phyloP scores from a whole-genome alignment of 2,113 vertebrate species.

The Australoheros scitulus region DNA sequence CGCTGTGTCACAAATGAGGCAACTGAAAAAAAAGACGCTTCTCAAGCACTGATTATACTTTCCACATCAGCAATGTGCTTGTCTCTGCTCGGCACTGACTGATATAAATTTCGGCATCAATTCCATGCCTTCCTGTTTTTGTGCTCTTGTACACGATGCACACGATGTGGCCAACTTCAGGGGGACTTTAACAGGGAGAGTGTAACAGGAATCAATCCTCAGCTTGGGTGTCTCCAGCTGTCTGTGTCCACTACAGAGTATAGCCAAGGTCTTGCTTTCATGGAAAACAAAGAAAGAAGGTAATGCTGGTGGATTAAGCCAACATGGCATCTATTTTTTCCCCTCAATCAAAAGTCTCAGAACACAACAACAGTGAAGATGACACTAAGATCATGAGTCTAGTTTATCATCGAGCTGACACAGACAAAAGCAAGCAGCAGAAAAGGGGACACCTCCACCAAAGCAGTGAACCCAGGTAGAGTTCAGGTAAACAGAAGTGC shows the following conservation, averaged over 20 bases:
- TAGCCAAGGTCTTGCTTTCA: background rate
- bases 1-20: background rate
- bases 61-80: background rate
- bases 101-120: background rate
- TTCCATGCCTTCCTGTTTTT: background rate
- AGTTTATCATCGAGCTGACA: background rate
- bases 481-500: too few relatives aligned
- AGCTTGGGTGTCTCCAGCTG: background rate
- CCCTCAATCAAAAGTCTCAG: too few relatives aligned
- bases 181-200: too few relatives aligned
- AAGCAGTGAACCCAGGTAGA: background rate
- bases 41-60: background rate
- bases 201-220: too few relatives aligned
- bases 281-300: background rate
- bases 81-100: background rate
- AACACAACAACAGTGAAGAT: too few relatives aligned
- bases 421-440: background rate
- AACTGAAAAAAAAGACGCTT: background rate
- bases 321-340: background rate
- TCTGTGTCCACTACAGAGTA: background rate
- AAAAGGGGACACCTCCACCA: background rate
- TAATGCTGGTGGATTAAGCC: background rate
- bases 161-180: background rate
- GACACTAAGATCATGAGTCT: too few relatives aligned
- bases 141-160: background rate